Conservation (phyloP, 2,113 vertebrate genomes). For the Pelvicachromis taeniatus region DNA sequence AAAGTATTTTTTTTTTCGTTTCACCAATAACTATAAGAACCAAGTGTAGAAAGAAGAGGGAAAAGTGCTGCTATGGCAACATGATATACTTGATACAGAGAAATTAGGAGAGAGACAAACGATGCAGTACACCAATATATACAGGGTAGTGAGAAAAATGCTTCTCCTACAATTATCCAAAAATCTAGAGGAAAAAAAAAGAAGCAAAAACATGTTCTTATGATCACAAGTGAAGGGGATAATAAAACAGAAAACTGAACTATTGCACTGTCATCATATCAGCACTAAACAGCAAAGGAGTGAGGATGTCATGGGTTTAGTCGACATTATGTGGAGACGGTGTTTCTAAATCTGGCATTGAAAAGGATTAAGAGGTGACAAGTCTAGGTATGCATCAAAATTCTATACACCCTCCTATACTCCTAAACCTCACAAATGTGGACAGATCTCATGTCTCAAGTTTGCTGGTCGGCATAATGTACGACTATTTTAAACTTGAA, state of each 20-base stretch:
- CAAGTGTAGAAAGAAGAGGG: background rate
- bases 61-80: constrained; percentile 15
- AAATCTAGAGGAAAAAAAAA: background rate
- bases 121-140: background rate
- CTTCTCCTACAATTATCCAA: background rate
- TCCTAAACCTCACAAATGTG: background rate
- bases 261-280: background rate
- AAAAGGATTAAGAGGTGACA: constrained; percentile 3
- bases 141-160: background rate
- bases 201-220: background rate
- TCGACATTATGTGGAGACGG: background rate
- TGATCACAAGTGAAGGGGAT: background rate
- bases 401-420: background rate
- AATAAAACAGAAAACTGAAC: background rate
- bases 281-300: background rate
- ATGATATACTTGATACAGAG: background rate
- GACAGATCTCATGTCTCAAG: background rate
- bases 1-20: background rate
- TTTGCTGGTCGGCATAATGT: background rate
- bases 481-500: background rate
- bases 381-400: background rate
- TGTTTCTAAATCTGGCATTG: background rate
- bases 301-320: constrained; percentile 11
- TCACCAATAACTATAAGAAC: background rate
- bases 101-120: background rate